Base-by-base conservation (phyloP, 1,140 invertebrate species). In the Orchestia grillus region DNA sequence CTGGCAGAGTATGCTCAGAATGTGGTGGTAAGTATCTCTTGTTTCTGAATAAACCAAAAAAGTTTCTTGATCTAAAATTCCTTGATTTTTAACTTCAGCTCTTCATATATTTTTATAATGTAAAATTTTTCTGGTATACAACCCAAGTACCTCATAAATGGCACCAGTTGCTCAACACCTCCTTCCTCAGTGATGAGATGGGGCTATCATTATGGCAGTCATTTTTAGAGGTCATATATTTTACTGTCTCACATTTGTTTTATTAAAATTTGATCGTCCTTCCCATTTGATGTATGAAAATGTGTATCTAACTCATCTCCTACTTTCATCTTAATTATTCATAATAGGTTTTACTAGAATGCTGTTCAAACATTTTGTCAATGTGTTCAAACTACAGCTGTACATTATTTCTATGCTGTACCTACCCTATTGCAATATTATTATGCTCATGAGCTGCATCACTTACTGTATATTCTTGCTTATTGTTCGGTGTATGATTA, bases 11-110 rank as follows among this genome's bases (percentile, higher is more conserved):
- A 94, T 94, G 92, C 92, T 40, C 43, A 44, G 47, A 44, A 44
- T 94, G 44, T 47, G 19, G 92, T 94, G 92, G 43, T 94, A 47
- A 94, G 44, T 94, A n/a, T 94, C 40, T 94, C 42, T 53, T 90
- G 41, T 0, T 4, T 16, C n/a, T 11, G 43, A 16, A 42, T 90
- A 8, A 90, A 42, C 41, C 0, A 42, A 42, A 90, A 90, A 16
- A 42, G 40, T 44, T 44, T 45, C 16, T 23, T n/a, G n/a, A n/a
- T 94, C 15, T 19, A 92, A 47, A 8, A 15, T 94, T 16, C 19
- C 11, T 47, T 47, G 41, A 47, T 3, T 15, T 45, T 45, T 11
- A 94, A n/a, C 41, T 42, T 45, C 23, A 8, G 11, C 11, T 40
- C 36, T 11, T 11, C 4, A 47, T 94, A 11, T 15, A 19, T 15